Evolutionary conservation across 2,113 vertebrate genomes (phyloP), one percentile per base, ranked within the genome.

Genomic region (Bungarus multicinctus): DNA sequence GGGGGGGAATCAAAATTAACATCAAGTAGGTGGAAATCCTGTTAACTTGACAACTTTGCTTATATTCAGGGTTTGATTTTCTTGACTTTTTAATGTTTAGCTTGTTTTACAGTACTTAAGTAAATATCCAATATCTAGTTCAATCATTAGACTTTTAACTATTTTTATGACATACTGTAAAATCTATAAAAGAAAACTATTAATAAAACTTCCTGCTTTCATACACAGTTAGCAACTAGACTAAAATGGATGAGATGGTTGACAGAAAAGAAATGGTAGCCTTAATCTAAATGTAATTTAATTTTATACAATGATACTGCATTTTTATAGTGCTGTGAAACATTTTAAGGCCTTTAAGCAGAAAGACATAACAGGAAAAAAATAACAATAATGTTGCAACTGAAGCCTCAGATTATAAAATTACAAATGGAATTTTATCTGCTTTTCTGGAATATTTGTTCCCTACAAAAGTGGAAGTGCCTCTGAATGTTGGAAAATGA

Each of bases 1-100:
- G 9, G 10, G 20, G 34, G 43, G 23, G 4, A 85, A 39, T 25
- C 22, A 69, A 64, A 64, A 30, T n/a, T n/a, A 86, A 43, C 27
- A 45, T 58, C 23, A n/a, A 86, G 8, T 50, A 47, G 10, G 85
- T 23, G 25, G 85, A 47, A 11, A 25, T 45, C 87, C 0, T 53
- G 9, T 89, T n/a, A 1, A 94, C 92, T 57, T 94, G n/a, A 57
- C 92, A 94, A 85, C 34, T 54, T 47, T 0, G 16, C 74, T 88
- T 47, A 58, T 89, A 52, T 95, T 91, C 85, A 89, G 11, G 93
- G 69, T n/a, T 52, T 91, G 95, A n/a, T 58, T 90, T 88, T 86
- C 87, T 96, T 95, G 93, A 93, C 94, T 95, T 94, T 81, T 94
- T 90, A 94, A 96, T 94, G 91, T 94, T 95, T 94, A 7, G 94